A percentile compares a stretch with the other conserved stretches of the same genome.
These are phyloP conservation scores for Cenopis cana DNA, from an alignment of 2,888 invertebrate genomes.

Conservation along the genomic window DNA sequence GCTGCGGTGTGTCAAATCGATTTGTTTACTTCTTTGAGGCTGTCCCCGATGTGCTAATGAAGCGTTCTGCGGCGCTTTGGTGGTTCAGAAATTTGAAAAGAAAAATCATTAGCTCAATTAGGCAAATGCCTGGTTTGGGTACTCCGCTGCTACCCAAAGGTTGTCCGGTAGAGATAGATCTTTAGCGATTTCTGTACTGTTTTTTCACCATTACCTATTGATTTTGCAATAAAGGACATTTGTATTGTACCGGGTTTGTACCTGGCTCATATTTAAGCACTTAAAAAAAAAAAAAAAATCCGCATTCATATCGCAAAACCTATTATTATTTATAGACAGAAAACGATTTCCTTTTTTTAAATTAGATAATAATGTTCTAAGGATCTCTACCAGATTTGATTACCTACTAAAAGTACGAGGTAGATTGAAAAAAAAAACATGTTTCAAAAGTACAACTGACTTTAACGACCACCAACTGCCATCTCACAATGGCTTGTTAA, in stretches of 20 bases:
- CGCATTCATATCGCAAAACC: neutral
- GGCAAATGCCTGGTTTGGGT: neutral
- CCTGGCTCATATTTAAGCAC: neutral
- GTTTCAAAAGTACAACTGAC: constrained; percentile 9
- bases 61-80: constrained; percentile 43
- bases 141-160: no score
- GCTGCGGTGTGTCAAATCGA: constrained; percentile 64
- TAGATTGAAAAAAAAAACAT: neutral
- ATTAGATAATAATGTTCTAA: no score
- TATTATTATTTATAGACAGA: no score
- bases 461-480: constrained; percentile 35
- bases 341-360: no score
- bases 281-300: neutral
- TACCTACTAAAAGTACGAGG: no score
- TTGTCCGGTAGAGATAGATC: no score
- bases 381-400: neutral
- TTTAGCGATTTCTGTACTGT: no score
- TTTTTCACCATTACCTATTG: no score
- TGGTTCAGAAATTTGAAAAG: constrained; percentile 23
- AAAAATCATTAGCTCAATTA: constrained; percentile 1
- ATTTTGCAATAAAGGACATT: no score
- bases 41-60: constrained; percentile 50
- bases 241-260: neutral
- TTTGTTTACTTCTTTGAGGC: constrained; percentile 58
- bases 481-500: constrained; percentile 42